Percentiles rank a stretch among this genome's conserved stretches.
Evolutionary conservation across 2,888 invertebrate genomes (phyloP).

Genomic region (Chrysodeixis includens): DNA sequence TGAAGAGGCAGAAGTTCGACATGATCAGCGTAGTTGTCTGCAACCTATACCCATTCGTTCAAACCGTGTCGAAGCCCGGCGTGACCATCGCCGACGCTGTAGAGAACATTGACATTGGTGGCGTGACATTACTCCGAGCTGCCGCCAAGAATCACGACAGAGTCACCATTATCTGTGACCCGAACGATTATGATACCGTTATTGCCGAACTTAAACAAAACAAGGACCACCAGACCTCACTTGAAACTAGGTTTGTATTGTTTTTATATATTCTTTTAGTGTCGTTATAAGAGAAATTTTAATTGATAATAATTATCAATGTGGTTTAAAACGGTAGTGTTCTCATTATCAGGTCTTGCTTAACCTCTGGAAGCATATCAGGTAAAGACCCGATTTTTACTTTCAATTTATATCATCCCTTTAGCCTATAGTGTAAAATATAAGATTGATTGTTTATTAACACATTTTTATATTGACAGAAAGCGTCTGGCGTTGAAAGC

Average conservation of each 20-base stretch:
- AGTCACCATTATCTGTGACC: slow-evolving; percentile 98
- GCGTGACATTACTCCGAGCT: slow-evolving; percentile 97
- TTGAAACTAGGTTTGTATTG: slow-evolving; percentile 91
- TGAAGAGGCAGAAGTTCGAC: slow-evolving; percentile 93
- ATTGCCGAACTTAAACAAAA: slow-evolving; percentile 92
- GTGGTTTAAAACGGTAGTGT: neutral
- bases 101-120: slow-evolving; percentile 99
- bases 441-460: neutral
- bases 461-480: slow-evolving; percentile 80
- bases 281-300: no score
- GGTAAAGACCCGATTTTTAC: no score
- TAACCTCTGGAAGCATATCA: neutral
- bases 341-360: slow-evolving; percentile 22
- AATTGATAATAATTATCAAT: no score
- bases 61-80: slow-evolving; percentile 94
- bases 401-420: no score
- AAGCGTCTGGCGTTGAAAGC: slow-evolving; percentile 96
- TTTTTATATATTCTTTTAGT: neutral
- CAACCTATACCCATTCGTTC: slow-evolving; percentile 98
- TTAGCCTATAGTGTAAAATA: slow-evolving; percentile 5
- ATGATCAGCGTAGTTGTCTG: slow-evolving; percentile 97
- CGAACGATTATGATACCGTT: slow-evolving; percentile 94
- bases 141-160: slow-evolving; percentile 99
- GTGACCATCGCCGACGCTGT: slow-evolving; percentile 96
- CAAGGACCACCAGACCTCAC: slow-evolving; percentile 91